Evolutionary conservation across 2,888 invertebrate species (phyloP).

Genomic region (Cantharis rufa): DNA sequence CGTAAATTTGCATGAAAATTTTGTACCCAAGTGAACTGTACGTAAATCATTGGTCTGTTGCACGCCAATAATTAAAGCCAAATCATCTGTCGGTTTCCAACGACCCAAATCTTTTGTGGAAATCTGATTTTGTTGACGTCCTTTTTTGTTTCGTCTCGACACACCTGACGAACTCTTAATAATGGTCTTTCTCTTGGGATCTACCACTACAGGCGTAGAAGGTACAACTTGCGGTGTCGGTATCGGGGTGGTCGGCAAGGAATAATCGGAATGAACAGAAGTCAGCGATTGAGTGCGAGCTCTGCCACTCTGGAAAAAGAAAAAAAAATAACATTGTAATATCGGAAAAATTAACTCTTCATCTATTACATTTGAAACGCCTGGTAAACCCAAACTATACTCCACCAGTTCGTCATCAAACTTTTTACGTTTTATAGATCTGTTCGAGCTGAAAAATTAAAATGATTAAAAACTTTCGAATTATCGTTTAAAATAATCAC

Average conservation of each 20-base stretch:
- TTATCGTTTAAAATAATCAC: slow-evolving; percentile 32
- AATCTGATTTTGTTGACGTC: slow-evolving; percentile 69
- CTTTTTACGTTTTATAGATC: slow-evolving; percentile 92
- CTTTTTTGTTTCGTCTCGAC: slow-evolving; percentile 62
- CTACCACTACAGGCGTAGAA: slow-evolving; percentile 43
- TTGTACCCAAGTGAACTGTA: slow-evolving; percentile 86
- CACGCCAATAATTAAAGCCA: slow-evolving; percentile 90
- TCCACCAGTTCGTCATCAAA: slow-evolving; percentile 98
- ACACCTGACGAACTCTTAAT: slow-evolving; percentile 49
- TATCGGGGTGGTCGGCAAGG: slow-evolving; percentile 45
- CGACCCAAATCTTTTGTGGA: slow-evolving; percentile 85
- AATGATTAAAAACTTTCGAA: neutral
- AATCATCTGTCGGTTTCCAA: slow-evolving; percentile 97
- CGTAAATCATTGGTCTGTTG: slow-evolving; percentile 84
- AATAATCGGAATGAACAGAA: slow-evolving; percentile 48
- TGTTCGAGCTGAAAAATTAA: slow-evolving; percentile 72
- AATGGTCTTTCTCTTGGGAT: slow-evolving; percentile 57
- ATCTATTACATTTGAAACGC: slow-evolving; percentile 51
- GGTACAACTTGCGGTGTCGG: slow-evolving; percentile 46
- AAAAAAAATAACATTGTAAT: slow-evolving; percentile 21
- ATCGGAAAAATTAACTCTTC: slow-evolving; percentile 38
- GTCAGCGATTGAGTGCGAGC: slow-evolving; percentile 52
- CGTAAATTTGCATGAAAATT: slow-evolving; percentile 95
- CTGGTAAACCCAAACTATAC: slow-evolving; percentile 76
- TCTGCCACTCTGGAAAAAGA: slow-evolving; percentile 47